Conservation (phyloP, 2,113 vertebrate genomes). For the Cyanistes caeruleus region DNA sequence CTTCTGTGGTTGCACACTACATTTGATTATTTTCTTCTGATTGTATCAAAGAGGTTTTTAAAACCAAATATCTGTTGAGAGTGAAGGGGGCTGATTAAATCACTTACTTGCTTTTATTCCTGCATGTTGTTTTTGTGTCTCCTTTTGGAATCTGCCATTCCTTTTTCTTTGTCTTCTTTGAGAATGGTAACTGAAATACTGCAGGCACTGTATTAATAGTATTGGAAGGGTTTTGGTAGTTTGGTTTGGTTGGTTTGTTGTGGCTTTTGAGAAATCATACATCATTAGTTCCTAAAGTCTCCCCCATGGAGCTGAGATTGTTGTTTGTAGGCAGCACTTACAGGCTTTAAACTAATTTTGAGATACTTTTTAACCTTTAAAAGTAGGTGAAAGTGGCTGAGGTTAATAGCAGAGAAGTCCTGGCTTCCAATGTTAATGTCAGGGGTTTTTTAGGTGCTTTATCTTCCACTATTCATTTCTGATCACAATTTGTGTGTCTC, state of each 20-base stretch:
- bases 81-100: neutral
- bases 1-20: neutral
- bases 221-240: neutral
- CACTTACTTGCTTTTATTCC: neutral
- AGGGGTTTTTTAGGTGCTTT: neutral
- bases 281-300: neutral
- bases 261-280: neutral
- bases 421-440: neutral
- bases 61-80: slow-evolving; percentile 14
- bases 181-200: neutral
- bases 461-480: neutral
- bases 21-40: slow-evolving; percentile 30
- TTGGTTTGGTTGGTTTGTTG: neutral
- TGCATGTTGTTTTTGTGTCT: neutral
- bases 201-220: neutral
- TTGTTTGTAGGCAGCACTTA: neutral
- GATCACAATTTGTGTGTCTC: neutral
- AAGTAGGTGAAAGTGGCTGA: neutral
- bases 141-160: neutral
- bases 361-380: neutral
- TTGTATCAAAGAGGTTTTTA: neutral
- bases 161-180: neutral
- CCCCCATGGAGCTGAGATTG: neutral
- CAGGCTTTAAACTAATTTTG: neutral
- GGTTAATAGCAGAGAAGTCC: neutral